Percentiles rank a stretch among this genome's conserved stretches.
Evolutionary conservation across 2,113 vertebrate genomes (phyloP).

Genomic region (Mirza zaza): DNA sequence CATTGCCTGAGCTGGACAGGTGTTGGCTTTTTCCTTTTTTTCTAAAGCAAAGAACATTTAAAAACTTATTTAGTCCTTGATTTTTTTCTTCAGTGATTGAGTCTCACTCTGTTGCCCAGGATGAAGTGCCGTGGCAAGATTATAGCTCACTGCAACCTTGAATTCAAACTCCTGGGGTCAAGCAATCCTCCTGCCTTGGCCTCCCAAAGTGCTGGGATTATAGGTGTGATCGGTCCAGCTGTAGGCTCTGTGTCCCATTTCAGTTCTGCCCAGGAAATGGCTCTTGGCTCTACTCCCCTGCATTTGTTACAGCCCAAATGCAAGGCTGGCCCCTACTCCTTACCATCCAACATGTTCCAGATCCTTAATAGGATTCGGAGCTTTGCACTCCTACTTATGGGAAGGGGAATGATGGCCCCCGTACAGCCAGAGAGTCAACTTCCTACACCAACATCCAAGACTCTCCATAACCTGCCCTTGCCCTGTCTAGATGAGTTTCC

Average conservation of each 20-base stretch:
- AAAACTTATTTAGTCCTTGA: too few species aligned
- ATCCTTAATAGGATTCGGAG: background rate
- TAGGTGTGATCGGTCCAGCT: too few species aligned
- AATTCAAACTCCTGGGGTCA: too few species aligned
- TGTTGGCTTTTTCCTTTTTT: background rate
- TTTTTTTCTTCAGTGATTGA: too few species aligned
- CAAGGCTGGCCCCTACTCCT: background rate
- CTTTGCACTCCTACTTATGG: background rate
- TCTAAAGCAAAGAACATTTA: too few species aligned
- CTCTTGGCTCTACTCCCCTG: background rate
- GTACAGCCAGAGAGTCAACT: background rate
- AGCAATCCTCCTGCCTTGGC: too few species aligned
- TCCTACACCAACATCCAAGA: background rate
- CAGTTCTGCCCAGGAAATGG: background rate
- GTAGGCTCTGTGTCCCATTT: background rate
- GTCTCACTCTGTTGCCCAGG: too few species aligned
- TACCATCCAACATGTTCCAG: background rate
- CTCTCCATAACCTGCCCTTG: background rate
- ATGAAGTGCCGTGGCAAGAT: too few species aligned
- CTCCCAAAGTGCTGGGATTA: too few species aligned
- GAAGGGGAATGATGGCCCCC: background rate
- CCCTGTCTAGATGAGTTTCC: background rate
- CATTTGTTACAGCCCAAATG: background rate
- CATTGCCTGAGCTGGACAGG: background rate
- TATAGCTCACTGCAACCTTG: too few species aligned